phyloP scores from a whole-genome alignment of 92 coral and sea anemone species.

The Desmophyllum pertusum region DNA sequence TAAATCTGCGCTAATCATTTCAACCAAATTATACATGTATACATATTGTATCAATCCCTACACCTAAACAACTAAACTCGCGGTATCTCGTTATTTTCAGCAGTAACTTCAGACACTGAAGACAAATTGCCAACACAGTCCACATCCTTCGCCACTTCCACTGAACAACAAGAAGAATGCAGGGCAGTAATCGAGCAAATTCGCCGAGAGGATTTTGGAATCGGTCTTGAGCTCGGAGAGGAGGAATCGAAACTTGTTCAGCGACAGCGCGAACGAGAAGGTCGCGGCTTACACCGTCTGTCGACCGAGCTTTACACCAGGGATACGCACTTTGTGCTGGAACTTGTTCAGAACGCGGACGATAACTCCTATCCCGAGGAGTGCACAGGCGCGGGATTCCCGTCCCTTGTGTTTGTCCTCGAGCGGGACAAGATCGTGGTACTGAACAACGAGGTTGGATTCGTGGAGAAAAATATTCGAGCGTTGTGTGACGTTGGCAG shows the following conservation, averaged over 20 bases:
- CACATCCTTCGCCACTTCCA: neutral
- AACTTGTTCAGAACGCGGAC: conserved; percentile 94
- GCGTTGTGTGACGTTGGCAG: conserved; percentile 94
- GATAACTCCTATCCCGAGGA: conserved; percentile 74
- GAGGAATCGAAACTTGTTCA: conserved; percentile 81
- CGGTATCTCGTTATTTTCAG: neutral
- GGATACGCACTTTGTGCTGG: conserved; percentile 95
- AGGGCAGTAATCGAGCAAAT: conserved; percentile 77
- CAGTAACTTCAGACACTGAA: neutral
- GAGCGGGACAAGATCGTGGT: conserved; percentile 71
- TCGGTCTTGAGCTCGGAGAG: conserved; percentile 83
- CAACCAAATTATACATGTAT: neutral
- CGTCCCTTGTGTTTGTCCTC: conserved; percentile 81
- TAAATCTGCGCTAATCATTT: neutral
- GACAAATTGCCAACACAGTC: neutral
- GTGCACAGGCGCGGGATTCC: conserved; percentile 30
- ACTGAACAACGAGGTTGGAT: conserved; percentile 87
- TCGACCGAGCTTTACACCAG: conserved; percentile 88
- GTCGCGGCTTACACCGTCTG: conserved; percentile 85
- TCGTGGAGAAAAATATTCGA: conserved; percentile 85
- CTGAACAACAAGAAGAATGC: conserved; percentile 50
- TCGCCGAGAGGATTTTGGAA: conserved; percentile 93
- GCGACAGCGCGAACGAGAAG: conserved; percentile 84
- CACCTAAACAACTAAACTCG: neutral
- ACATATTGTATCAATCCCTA: neutral